These are phyloP conservation scores for Lochmaea capreae DNA, from an alignment of 2,888 invertebrate species.

Conservation along the genomic window DNA sequence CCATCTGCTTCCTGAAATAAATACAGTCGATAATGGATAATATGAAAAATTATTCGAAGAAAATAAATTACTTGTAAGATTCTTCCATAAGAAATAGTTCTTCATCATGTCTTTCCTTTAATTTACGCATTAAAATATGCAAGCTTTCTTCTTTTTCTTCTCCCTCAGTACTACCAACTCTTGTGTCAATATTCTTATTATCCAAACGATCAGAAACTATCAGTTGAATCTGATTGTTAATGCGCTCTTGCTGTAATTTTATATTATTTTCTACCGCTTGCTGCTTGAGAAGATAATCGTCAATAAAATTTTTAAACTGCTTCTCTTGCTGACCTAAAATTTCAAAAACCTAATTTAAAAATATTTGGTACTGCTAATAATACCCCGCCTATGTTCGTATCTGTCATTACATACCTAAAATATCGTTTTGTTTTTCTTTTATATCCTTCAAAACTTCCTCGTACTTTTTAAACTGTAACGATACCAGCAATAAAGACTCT, in stretches of 20 bases:
- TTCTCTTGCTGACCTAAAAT: slow-evolving; percentile 65
- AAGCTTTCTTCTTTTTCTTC: slow-evolving; percentile 52
- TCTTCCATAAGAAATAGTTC: slow-evolving; percentile 74
- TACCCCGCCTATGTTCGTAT: too few species aligned
- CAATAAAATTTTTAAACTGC: slow-evolving; percentile 67
- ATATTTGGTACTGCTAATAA: too few species aligned
- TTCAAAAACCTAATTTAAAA: slow-evolving; percentile 53
- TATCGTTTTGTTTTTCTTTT: slow-evolving; percentile 70
- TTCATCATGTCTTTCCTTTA: slow-evolving; percentile 71
- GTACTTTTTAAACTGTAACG: slow-evolving; percentile 73
- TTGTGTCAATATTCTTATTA: slow-evolving; percentile 59
- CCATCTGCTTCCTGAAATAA: slow-evolving; percentile 69
- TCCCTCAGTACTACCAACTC: slow-evolving; percentile 57
- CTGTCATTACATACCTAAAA: slow-evolving; percentile 59
- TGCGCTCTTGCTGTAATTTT: slow-evolving; percentile 71
- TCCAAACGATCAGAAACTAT: slow-evolving; percentile 55
- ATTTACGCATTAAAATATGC: slow-evolving; percentile 66
- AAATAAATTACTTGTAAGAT: slow-evolving; percentile 69
- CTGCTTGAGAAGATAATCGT: slow-evolving; percentile 70
- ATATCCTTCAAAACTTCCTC: slow-evolving; percentile 72
- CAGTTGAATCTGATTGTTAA: slow-evolving; percentile 72
- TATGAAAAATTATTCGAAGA: neutral
- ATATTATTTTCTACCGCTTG: slow-evolving; percentile 71
- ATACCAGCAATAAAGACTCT: slow-evolving; percentile 72
- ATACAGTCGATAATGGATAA: neutral